phyloP scores from a whole-genome alignment of 2,797 vertebrate species.

The Pipistrellus nathusii region DNA sequence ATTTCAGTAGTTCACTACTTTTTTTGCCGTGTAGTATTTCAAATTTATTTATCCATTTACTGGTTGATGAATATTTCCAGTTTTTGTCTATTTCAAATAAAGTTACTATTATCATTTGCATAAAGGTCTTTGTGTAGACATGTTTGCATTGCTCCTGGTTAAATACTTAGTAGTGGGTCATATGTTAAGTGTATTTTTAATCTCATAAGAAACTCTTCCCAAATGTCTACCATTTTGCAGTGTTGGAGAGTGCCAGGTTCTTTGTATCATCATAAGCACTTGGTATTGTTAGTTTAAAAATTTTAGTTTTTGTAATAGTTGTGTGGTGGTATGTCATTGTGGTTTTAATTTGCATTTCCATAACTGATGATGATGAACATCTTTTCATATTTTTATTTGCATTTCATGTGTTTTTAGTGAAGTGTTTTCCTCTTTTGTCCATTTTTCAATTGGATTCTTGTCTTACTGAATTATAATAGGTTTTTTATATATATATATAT shows the following conservation, averaged over 20 bases:
- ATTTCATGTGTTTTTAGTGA: not conserved
- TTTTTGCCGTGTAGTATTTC: constrained; percentile 12
- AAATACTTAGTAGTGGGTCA: not conserved
- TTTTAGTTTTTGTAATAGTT: constrained; percentile 26
- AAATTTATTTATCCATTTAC: not conserved
- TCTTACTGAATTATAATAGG: not conserved
- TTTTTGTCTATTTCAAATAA: constrained; percentile 3
- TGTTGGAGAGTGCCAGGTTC: not conserved
- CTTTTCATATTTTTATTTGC: not conserved
- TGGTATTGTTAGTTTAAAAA: constrained; percentile 5
- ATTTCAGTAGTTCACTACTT: not conserved
- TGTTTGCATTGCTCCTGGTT: constrained; percentile 39
- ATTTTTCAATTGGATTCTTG: not conserved
- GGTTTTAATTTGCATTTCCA: constrained; percentile 28
- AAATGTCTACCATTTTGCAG: not conserved
- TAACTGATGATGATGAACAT: not conserved
- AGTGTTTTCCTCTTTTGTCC: not conserved
- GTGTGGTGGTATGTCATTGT: not conserved
- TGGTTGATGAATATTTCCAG: not conserved
- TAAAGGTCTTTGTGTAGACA: not conserved
- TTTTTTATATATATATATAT: not conserved
- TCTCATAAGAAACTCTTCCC: not conserved
- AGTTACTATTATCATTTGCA: not conserved
- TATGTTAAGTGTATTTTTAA: not conserved
- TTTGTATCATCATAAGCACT: not conserved